Base-by-base conservation (phyloP, 2,888 invertebrate genomes). In the Drosophila koepferae region DNA sequence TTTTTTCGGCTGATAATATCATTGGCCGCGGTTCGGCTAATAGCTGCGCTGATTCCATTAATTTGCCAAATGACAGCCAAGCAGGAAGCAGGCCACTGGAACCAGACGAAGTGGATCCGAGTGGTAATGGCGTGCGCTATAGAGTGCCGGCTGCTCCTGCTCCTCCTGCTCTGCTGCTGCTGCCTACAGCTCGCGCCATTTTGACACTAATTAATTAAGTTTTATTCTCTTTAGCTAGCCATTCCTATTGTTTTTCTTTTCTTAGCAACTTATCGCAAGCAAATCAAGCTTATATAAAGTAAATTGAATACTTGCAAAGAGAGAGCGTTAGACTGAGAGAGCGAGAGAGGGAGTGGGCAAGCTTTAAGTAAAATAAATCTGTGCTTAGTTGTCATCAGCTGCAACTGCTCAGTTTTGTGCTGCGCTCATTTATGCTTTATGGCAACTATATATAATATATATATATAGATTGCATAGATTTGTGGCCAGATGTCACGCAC, bases 41-140 rank as follows among this genome's bases (percentile, higher is more conserved):
- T 86, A 90, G 90, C 89, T 58, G 68, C 80, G 89, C 77, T 90
- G 90, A 86, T 88, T 86, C 86, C 86, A 86, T 86, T 86, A 90
- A 86, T 86, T 86, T 86, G 81, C 80, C 90, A 74, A 86, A 88
- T 86, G 86, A 86, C 86, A 88, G 90, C 64, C 66, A 64, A 61
- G 69, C 74, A 56, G 56, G 60, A 72, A 75, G 66, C 62, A 54
- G 58, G 48, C 31, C 28, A 38, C 40, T 38, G 60, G 41, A 49
- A 54, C 12, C 53, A n/a, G 66, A 64, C 68, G 66, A 49, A 69
- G 38, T 54, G 54, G 51, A 58, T 58, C 34, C 43, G 44, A 44
- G 58, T 44, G 58, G 34, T 7, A n/a, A 18, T 16, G 53, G 18
- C 55, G 28, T 53, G 54, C 51, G 48, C 66, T 41, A 51, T 36